A percentile compares a stretch with the other conserved stretches of the same genome.
Evolutionary conservation across 2,888 invertebrate species (phyloP).

Genomic region (Andrena hattorfiana): DNA sequence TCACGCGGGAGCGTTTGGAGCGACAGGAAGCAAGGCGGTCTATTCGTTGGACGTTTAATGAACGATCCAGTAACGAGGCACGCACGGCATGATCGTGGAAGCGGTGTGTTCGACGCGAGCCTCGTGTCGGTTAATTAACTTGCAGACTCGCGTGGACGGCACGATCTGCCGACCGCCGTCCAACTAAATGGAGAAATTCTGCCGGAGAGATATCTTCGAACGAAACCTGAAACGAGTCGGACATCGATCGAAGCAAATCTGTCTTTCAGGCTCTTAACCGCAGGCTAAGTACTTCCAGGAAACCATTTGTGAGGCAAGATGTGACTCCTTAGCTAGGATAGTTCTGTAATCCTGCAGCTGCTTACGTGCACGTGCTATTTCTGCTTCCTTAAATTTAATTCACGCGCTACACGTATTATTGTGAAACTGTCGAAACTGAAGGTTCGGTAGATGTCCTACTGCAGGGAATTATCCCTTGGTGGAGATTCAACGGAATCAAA

Average conservation of each 20-base stretch:
- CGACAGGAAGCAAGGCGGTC: constrained; percentile 41
- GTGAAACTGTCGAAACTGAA: no score
- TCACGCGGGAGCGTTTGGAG: constrained; percentile 8
- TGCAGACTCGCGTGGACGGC: constrained; percentile 8
- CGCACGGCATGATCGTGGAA: not conserved
- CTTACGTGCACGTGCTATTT: not conserved
- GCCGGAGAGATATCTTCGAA: not conserved
- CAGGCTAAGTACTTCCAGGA: not conserved
- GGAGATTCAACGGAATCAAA: not conserved
- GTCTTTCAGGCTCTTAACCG: not conserved
- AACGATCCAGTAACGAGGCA: constrained; percentile 40
- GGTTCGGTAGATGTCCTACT: no score
- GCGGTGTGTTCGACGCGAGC: constrained; percentile 7
- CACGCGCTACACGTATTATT: no score
- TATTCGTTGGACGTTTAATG: constrained; percentile 42
- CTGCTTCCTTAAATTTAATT: not conserved
- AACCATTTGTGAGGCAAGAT: not conserved
- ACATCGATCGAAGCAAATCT: constrained; percentile 8
- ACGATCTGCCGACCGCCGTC: constrained; percentile 32
- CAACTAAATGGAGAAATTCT: not conserved
- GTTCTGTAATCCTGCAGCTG: not conserved
- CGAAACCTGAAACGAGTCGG: constrained; percentile 1
- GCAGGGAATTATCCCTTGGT: not conserved
- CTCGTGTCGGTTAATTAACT: constrained; percentile 47
- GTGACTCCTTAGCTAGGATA: not conserved